Percentiles rank a stretch among this genome's conserved stretches.
These are phyloP conservation scores for Motacilla tschutschensis DNA, from an alignment of 2,113 vertebrate genomes.

Conservation along the genomic window DNA sequence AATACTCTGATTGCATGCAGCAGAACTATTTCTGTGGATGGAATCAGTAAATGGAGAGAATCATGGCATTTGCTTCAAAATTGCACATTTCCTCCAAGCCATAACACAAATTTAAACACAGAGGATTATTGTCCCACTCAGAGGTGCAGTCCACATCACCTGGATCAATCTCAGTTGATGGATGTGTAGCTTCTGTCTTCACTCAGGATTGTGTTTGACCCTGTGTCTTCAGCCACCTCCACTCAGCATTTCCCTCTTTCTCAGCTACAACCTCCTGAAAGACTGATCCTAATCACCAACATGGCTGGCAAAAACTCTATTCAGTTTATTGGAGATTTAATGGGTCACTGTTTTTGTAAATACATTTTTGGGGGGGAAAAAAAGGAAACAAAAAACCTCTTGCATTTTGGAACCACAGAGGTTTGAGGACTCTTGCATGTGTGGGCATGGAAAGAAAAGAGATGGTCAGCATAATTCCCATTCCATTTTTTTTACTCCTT, in stretches of 20 bases:
- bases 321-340: neutral
- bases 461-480: neutral
- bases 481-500: neutral
- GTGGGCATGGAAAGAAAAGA: neutral
- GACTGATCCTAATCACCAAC: neutral
- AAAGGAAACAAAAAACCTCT: neutral
- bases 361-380: rapidly evolving
- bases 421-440: neutral
- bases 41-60: neutral
- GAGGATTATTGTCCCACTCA: neutral
- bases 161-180: neutral
- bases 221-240: neutral
- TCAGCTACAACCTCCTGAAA: neutral
- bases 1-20: neutral
- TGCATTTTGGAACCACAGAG: neutral
- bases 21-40: neutral
- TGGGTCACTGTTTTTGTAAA: neutral
- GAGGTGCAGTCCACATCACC: neutral
- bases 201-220: neutral
- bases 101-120: neutral
- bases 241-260: neutral
- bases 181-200: neutral
- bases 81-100: neutral
- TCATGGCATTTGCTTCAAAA: neutral
- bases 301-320: neutral